Evolutionary conservation across 2,797 vertebrate species (phyloP).

Genomic region (Manis javanica): DNA sequence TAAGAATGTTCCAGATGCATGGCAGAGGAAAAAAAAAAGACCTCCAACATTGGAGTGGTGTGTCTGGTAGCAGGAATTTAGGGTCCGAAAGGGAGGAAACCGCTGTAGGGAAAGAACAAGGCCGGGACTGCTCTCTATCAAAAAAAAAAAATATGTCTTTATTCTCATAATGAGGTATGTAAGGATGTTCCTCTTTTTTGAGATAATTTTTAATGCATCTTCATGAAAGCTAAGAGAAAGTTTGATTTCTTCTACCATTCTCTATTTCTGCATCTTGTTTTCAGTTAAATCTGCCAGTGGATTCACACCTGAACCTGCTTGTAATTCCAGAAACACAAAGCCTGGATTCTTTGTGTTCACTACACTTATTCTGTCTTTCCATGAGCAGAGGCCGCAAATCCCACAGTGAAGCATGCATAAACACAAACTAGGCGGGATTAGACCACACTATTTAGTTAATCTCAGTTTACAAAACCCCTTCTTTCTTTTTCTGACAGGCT

Average conservation of each 20-base stretch:
- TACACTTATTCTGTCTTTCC: conserved; percentile 82
- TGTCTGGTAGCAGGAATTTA: background rate
- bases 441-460: conserved; percentile 83
- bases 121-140: background rate
- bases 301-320: conserved; percentile 82
- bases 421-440: conserved; percentile 87
- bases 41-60: background rate
- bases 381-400: conserved; percentile 84
- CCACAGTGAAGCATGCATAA: conserved; percentile 85
- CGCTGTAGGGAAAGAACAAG: background rate
- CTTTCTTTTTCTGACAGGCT: conserved; percentile 83
- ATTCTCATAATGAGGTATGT: background rate
- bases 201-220: background rate
- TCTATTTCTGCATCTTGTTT: conserved; percentile 53
- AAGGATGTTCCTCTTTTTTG: background rate
- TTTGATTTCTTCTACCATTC: conserved; percentile 9
- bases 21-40: conserved; percentile 50
- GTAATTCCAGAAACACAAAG: conserved; percentile 83
- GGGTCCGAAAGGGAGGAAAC: background rate
- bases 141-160: background rate
- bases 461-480: conserved; percentile 83
- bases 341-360: conserved; percentile 80
- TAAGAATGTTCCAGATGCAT: conserved; percentile 74
- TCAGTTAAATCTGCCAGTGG: conserved; percentile 57
- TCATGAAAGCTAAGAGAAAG: background rate